A percentile compares a stretch with the other conserved stretches of the same genome.
These are phyloP conservation scores for Calameuta idolon DNA, from an alignment of 2,888 invertebrate genomes.

Conservation along the genomic window DNA sequence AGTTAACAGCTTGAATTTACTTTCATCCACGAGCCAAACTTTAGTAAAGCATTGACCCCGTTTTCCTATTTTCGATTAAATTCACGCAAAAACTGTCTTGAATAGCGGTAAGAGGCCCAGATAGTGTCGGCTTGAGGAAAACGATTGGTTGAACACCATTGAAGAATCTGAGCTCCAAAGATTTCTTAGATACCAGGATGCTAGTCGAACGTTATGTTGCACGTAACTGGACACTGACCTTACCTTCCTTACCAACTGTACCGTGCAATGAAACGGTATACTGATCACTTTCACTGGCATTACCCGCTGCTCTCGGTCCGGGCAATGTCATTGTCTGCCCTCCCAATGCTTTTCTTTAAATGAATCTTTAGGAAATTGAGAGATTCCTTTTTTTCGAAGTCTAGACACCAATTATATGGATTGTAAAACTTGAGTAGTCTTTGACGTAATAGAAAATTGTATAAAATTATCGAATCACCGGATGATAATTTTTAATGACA, in stretches of 20 bases:
- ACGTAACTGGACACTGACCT: constrained; percentile 51
- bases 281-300: constrained; percentile 51
- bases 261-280: constrained; percentile 25
- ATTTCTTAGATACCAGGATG: background rate
- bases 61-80: background rate
- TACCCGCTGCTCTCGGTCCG: constrained; percentile 14
- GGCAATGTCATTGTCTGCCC: constrained; percentile 20
- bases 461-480: no score
- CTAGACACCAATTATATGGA: no score
- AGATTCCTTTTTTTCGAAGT: no score
- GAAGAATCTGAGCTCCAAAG: background rate
- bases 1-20: background rate
- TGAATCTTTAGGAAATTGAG: no score
- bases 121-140: background rate
- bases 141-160: background rate
- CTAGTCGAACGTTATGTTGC: constrained; percentile 13
- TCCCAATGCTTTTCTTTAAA: background rate
- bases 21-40: background rate
- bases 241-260: constrained; percentile 37
- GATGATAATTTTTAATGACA: no score
- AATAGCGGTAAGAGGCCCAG: background rate
- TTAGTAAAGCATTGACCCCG: background rate
- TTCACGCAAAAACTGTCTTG: background rate
- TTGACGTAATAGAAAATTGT: no score
- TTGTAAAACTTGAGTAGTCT: no score